A percentile compares a stretch with the other conserved stretches of the same genome.
These are phyloP conservation scores for Trichogramma evanescens DNA, from an alignment of 2,888 invertebrate species.

Conservation along the genomic window DNA sequence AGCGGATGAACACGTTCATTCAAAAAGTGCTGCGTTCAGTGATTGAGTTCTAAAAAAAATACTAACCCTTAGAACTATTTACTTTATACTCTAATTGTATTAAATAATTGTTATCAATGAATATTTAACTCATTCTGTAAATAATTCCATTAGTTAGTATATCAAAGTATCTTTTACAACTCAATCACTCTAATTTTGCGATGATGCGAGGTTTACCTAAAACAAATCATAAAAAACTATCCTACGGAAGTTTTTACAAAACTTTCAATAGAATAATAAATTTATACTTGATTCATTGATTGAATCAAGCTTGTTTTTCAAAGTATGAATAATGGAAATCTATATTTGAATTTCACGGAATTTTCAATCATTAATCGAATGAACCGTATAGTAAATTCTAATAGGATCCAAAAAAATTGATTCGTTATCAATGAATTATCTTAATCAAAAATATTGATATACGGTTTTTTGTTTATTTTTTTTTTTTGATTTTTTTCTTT, in stretches of 20 bases:
- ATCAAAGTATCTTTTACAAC: slow-evolving; percentile 17
- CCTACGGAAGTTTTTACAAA: too few species aligned
- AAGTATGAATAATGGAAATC: slow-evolving; percentile 12
- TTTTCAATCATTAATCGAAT: slow-evolving; percentile 7
- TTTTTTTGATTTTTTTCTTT: slow-evolving; percentile 20
- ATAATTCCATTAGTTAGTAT: slow-evolving; percentile 3
- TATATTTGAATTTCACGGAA: slow-evolving; percentile 4
- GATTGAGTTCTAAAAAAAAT: slow-evolving; percentile 22
- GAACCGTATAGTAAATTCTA: slow-evolving; percentile 1
- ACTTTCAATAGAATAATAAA: too few species aligned
- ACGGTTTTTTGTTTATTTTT: slow-evolving; percentile 17
- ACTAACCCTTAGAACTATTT: slow-evolving; percentile 9
- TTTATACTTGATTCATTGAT: too few species aligned
- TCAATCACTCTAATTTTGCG: slow-evolving; percentile 16
- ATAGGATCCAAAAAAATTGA: background rate
- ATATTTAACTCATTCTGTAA: background rate
- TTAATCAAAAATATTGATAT: background rate
- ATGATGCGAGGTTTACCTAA: background rate
- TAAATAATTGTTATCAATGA: background rate
- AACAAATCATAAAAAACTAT: slow-evolving; percentile 23
- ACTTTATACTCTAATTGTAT: background rate
- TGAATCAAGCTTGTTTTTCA: too few species aligned
- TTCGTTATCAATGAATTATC: background rate
- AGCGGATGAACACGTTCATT: slow-evolving; percentile 23
- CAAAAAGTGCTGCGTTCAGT: slow-evolving; percentile 25